These are phyloP conservation scores for Iphiclides podalirius DNA, from an alignment of 2,888 invertebrate genomes.

Conservation along the genomic window DNA sequence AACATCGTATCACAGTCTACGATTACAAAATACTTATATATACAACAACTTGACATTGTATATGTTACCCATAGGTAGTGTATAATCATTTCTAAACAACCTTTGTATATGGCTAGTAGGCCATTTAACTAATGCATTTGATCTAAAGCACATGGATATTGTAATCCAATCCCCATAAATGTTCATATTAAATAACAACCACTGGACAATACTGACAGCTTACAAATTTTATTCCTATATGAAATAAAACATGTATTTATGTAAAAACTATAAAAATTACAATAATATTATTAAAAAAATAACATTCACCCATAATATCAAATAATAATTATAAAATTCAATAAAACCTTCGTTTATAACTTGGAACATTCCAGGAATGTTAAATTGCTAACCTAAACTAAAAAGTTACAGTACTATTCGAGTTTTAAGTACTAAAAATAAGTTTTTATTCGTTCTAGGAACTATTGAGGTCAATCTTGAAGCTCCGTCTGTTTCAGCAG, in stretches of 20 bases:
- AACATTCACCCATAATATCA: not conserved
- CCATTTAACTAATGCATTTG: not conserved
- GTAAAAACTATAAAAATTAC: too few relatives aligned
- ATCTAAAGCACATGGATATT: not conserved
- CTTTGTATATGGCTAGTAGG: too few relatives aligned
- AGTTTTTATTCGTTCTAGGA: not conserved
- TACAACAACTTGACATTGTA: too few relatives aligned
- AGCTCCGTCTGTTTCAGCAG: constrained; percentile 7
- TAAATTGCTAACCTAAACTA: too few relatives aligned
- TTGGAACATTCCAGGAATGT: constrained; percentile 1
- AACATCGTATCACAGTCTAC: too few relatives aligned
- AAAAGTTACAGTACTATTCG: too few relatives aligned
- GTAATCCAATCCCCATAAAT: not conserved
- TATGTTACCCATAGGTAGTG: too few relatives aligned
- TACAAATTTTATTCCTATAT: too few relatives aligned
- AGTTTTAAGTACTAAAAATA: constrained; percentile 6
- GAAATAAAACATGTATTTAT: too few relatives aligned
- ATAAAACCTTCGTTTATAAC: not conserved
- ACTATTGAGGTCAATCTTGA: constrained; percentile 9
- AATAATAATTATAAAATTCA: not conserved
- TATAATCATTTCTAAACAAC: too few relatives aligned
- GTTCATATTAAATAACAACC: not conserved
- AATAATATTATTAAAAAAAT: not conserved
- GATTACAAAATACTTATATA: too few relatives aligned
- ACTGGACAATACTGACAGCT: not conserved